Evolutionary conservation across 2,797 vertebrate species (phyloP).

Genomic region (Iguana delicatissima): DNA sequence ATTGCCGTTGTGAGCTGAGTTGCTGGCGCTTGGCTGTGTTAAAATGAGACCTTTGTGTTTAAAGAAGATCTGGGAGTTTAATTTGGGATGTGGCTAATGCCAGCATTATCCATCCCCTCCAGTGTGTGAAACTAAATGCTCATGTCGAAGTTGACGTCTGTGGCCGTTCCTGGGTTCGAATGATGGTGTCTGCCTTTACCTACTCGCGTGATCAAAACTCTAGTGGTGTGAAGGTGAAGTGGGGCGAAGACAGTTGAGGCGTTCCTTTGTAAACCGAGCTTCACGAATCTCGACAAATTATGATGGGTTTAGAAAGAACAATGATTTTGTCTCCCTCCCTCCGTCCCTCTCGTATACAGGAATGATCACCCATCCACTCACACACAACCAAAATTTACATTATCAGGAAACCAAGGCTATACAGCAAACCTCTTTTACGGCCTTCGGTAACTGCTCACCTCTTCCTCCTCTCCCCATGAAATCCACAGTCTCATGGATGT

Average conservation of each 20-base stretch:
- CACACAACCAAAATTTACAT: conserved; percentile 7
- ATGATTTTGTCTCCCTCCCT: conserved; percentile 64
- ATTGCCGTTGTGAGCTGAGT: not conserved
- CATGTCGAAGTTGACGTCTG: not conserved
- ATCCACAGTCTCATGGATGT: not conserved
- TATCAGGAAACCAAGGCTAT: not conserved
- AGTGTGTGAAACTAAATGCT: not conserved
- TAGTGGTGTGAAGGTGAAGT: not conserved
- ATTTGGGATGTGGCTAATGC: not conserved
- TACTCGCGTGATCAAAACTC: not conserved
- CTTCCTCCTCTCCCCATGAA: not conserved
- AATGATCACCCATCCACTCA: not conserved
- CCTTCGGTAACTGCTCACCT: conserved; percentile 27
- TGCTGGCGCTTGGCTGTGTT: not conserved
- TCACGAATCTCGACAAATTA: conserved; percentile 61
- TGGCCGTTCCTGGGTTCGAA: not conserved
- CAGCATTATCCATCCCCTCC: not conserved
- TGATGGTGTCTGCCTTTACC: not conserved
- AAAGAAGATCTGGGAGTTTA: not conserved
- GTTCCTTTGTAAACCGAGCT: not conserved
- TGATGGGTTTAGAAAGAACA: conserved; percentile 72
- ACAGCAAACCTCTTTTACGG: conserved; percentile 53
- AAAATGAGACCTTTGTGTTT: not conserved
- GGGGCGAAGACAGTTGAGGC: conserved; percentile 33
- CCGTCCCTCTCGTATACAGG: conserved; percentile 52